Percentiles rank a stretch among this genome's conserved stretches.
Conservation (phyloP, 2,113 vertebrate genomes). For the Todiramphus saurophagus region DNA sequence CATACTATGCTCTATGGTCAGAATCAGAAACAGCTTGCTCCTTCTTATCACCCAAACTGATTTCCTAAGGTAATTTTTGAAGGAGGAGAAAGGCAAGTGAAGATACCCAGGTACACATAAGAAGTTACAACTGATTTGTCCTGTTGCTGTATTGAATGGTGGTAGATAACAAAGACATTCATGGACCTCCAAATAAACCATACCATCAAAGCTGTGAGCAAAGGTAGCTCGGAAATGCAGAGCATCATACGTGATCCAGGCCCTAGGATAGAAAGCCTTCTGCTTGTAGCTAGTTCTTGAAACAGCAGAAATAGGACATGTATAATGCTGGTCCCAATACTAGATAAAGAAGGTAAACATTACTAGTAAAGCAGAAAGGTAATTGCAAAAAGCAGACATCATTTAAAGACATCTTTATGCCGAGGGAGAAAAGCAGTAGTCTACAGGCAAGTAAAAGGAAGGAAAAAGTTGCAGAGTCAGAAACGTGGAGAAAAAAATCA, state of each 20-base stretch:
- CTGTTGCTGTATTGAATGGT: not conserved
- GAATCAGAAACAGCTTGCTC: not conserved
- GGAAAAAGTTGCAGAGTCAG: not conserved
- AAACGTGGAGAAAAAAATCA: not conserved
- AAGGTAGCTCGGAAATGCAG: not conserved
- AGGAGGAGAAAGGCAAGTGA: not conserved
- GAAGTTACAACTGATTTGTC: not conserved
- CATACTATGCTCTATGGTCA: not conserved
- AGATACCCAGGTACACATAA: not conserved
- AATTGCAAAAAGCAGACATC: not conserved
- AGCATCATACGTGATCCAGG: not conserved
- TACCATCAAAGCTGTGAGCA: not conserved
- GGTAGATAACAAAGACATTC: not conserved
- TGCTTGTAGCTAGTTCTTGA: not conserved
- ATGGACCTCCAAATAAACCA: not conserved
- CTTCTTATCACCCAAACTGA: not conserved
- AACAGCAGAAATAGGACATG: not conserved
- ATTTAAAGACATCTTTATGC: not conserved
- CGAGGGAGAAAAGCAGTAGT: not conserved
- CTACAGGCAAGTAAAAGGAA: not conserved
- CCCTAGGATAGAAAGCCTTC: not conserved
- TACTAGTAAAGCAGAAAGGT: not conserved
- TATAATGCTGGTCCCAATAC: not conserved
- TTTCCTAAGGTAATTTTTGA: not conserved
- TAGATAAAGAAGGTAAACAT: not conserved